Conservation (phyloP, 92 coral and sea anemone genomes). For the Parazoanthus atlanticus region DNA sequence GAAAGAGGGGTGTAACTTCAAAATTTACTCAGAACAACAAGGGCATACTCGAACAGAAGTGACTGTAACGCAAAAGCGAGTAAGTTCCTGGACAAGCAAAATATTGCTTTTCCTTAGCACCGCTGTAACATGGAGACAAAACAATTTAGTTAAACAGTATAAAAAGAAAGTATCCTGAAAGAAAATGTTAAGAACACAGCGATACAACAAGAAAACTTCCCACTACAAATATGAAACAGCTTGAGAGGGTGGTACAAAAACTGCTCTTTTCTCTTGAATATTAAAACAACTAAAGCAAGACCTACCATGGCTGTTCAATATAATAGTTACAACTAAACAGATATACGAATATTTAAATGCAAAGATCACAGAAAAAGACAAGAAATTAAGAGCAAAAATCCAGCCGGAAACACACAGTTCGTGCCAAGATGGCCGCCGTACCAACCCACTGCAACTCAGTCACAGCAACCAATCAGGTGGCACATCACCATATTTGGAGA, state of each 20-base stretch:
- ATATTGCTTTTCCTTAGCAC: not conserved
- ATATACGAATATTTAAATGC: slow-evolving; percentile 24
- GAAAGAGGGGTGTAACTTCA: slow-evolving; percentile 32
- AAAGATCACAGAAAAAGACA: slow-evolving; percentile 43
- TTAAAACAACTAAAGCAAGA: slow-evolving; percentile 28
- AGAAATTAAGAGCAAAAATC: slow-evolving; percentile 38
- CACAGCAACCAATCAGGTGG: slow-evolving; percentile 68
- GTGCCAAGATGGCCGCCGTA: slow-evolving; percentile 96
- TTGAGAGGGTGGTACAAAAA: slow-evolving; percentile 45
- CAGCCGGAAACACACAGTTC: slow-evolving; percentile 86
- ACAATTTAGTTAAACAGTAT: not conserved
- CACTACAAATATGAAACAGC: not conserved
- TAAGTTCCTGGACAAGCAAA: not conserved
- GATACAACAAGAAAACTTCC: not conserved
- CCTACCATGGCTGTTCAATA: slow-evolving; percentile 79
- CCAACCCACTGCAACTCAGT: slow-evolving; percentile 64
- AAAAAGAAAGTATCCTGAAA: not conserved
- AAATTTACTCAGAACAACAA: slow-evolving; percentile 7
- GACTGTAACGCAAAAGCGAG: slow-evolving; percentile 33
- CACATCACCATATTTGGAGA: slow-evolving; percentile 78
- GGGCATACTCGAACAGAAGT: slow-evolving; percentile 38
- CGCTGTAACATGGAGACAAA: not conserved
- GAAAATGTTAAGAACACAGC: not conserved
- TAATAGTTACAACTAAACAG: slow-evolving; percentile 31
- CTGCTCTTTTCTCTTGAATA: slow-evolving; percentile 61